These are phyloP conservation scores for Lepeophtheirus salmonis DNA, from an alignment of 1,140 invertebrate genomes.

Conservation along the genomic window DNA sequence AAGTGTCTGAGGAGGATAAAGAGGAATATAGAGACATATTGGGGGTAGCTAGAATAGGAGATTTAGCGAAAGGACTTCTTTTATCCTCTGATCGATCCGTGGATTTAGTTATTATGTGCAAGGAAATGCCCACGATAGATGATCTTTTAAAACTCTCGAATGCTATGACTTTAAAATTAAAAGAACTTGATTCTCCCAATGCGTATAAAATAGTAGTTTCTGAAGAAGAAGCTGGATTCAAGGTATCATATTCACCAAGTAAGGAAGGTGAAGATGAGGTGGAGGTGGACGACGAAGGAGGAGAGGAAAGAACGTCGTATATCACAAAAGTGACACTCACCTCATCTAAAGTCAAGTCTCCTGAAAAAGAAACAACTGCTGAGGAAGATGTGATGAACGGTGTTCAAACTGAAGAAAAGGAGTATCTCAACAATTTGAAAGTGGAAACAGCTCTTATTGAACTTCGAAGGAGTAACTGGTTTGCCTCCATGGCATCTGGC, in stretches of 20 bases:
- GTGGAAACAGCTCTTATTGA: not conserved
- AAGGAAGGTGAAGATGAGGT: no score
- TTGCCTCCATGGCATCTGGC: not conserved
- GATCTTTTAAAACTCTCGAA: constrained; percentile 66
- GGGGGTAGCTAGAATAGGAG: constrained; percentile 87
- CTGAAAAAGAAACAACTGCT: not conserved
- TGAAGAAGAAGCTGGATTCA: not conserved
- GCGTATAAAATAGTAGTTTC: not conserved
- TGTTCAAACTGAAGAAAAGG: not conserved
- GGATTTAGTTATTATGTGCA: constrained; percentile 77
- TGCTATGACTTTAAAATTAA: constrained; percentile 36
- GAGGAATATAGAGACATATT: constrained; percentile 37
- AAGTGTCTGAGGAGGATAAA: not conserved
- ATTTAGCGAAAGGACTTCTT: constrained; percentile 77
- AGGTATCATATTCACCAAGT: not conserved
- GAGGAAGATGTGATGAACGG: not conserved
- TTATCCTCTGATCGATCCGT: constrained; percentile 71
- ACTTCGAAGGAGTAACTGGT: not conserved
- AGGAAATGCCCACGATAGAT: constrained; percentile 71
- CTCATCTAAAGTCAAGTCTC: not conserved
- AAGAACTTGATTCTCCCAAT: not conserved
- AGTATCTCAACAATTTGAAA: not conserved
- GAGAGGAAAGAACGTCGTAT: not conserved
- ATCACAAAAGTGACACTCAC: not conserved
- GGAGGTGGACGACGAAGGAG: no score